Conservation (phyloP, 2,797 vertebrate genomes). For the Hapalemur alaotrensis region DNA sequence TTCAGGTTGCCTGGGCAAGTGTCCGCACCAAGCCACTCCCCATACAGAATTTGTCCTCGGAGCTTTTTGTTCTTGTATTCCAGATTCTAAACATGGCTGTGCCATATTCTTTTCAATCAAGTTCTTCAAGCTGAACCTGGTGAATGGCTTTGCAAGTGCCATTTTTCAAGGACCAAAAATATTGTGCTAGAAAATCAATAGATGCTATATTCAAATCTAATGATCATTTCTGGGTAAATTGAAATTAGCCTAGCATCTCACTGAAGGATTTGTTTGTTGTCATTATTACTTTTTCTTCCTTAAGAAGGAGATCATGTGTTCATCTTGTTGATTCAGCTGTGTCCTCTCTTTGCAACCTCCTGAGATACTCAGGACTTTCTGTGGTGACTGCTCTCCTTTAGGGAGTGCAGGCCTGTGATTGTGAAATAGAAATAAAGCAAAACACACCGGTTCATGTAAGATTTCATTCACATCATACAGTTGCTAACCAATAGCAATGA, state of each 20-base stretch:
- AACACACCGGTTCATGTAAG: background rate
- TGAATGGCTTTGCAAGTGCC: background rate
- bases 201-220: background rate
- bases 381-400: background rate
- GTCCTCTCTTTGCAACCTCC: background rate
- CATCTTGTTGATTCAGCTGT: background rate
- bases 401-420: background rate
- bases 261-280: background rate
- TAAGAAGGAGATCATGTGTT: background rate
- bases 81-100: background rate
- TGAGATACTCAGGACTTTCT: background rate
- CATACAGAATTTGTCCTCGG: background rate
- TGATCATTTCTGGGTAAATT: background rate
- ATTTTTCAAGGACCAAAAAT: background rate
- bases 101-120: background rate
- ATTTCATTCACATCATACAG: background rate
- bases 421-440: conserved; percentile 30
- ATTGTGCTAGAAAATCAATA: background rate
- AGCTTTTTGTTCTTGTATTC: background rate
- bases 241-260: conserved; percentile 33
- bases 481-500: background rate
- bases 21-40: background rate
- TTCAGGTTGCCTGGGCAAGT: background rate
- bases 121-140: background rate
- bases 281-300: conserved; percentile 1